Evolutionary conservation across 2,888 invertebrate species (phyloP), one percentile per base, ranked within the genome.

Genomic region (Syrphus vitripennis): DNA sequence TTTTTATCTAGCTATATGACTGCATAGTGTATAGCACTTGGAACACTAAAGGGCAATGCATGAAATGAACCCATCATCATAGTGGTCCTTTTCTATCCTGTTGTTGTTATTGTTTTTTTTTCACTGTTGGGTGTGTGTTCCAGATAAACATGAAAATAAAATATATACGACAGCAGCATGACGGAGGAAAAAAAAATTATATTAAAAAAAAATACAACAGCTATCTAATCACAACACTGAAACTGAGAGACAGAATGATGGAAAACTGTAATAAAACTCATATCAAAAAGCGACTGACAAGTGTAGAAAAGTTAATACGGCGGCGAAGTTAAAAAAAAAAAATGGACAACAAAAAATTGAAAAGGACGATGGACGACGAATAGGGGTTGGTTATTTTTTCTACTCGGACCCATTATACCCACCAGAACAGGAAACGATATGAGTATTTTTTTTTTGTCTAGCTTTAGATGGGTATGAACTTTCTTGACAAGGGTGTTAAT

Each of bases 181-280:
- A 53, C 45, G 34, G 59, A 29, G 26, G n/a, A 40, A 82, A 37
- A 82, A 37, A 69, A 57, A 59, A 63, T 42, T 10, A 65, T 34
- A 67, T 50, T 65, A 31, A 48, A 61, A 26, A 61, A 63, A 77
- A 65, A 40, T 3, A 34, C 34, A 70, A 79, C 21, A 75, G 74
- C 69, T 75, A 70, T 75, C 74, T 80, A 75, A 74, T 34, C 67
- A 77, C 63, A 61, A 70, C 50, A 63, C 71, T 71, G 71, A 61
- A 83, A 65, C 79, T 59, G 75, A 80, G 70, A 74, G 83, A 83
- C 83, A 83, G 80, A 42, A 53, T 83, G 83, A 83, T 83, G 80
- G 70, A 80, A 75, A 83, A 83, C 80, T 84, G 84, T 84, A 84
- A 84, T 84, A 84, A 84, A 84, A 81, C 84, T 84, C 84, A 81